These are phyloP conservation scores for Cryptophagus acutangulus DNA, from an alignment of 2,888 invertebrate species.

Conservation along the genomic window DNA sequence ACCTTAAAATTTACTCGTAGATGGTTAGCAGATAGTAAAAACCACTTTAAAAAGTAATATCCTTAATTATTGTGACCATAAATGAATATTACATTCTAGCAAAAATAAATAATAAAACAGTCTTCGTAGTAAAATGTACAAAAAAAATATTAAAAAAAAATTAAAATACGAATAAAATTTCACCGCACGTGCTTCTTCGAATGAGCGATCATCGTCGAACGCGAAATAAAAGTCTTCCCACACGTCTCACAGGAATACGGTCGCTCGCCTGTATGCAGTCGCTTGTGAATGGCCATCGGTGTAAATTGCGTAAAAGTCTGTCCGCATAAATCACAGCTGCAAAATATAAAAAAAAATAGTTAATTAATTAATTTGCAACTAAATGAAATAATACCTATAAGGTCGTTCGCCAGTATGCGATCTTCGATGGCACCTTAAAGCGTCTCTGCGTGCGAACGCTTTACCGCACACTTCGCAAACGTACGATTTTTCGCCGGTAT, in stretches of 20 bases:
- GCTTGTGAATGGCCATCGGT: slow-evolving; percentile 60
- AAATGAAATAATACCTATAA: slow-evolving; percentile 46
- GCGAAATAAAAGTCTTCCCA: slow-evolving; percentile 54
- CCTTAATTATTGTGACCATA: too few species aligned
- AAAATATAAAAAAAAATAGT: too few species aligned
- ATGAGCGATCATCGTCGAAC: slow-evolving; percentile 57
- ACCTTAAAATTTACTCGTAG: too few species aligned
- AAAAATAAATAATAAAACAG: too few species aligned
- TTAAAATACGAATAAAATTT: too few species aligned
- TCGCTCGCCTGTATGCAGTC: slow-evolving; percentile 58
- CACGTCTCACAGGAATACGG: slow-evolving; percentile 59
- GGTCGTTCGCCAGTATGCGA: slow-evolving; percentile 58
- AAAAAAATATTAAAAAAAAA: too few species aligned
- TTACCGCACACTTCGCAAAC: slow-evolving; percentile 59
- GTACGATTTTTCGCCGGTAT: slow-evolving; percentile 58
- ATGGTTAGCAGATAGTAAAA: too few species aligned
- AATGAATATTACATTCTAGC: too few species aligned
- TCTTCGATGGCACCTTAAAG: slow-evolving; percentile 54
- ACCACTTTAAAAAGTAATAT: too few species aligned
- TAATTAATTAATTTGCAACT: too few species aligned
- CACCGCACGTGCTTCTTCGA: slow-evolving; percentile 50
- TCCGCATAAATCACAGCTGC: slow-evolving; percentile 55
- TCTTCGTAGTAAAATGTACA: too few species aligned
- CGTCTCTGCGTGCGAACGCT: slow-evolving; percentile 58
- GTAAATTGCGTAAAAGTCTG: slow-evolving; percentile 61